Base-by-base conservation (phyloP, 2,888 invertebrate genomes). In the Hermaeophaga mercurialis region DNA sequence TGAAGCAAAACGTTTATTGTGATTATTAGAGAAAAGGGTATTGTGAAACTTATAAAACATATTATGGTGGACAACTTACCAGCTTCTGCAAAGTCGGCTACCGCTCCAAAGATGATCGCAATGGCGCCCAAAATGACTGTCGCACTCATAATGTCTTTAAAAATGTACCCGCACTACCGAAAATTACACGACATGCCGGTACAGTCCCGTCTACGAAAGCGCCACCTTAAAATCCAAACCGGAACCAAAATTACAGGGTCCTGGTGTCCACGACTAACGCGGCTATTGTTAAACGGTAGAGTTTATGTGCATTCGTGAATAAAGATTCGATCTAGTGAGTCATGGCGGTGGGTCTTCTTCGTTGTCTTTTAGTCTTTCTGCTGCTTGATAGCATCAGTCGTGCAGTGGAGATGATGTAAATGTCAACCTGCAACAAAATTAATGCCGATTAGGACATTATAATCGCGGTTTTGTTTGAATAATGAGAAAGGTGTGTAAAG, bases 371-470 rank as follows among this genome's bases (percentile, higher is more conserved):
- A 44, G 34, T 26, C 22, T 24, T 41, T 24, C 41, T 12, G 12
- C 9, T 24, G 22, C 33, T 15, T 44, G 65, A 62, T 63, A 64
- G 43, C 50, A 65, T 64, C 63, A 50, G 52, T 58, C 64, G 24
- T 58, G 56, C 46, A 48, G 63, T 55, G 58, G 55, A 56, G 57
- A 45, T 57, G 54, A 47, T 54, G 38, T 43, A 55, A 56, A 43
- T 56, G 59, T 54, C 57, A 59, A 63, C 58, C 67, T 68, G 66
- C 11, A 67, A 67, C 61, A 59, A 61, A 62, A 63, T 61, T 47
- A 41, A 52, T 46, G 38, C 14, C 49, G 12, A 56, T 38, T 50
- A 28, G 31, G 28, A 12, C 43, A 43, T 24, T 43, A 24, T 43
- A 43, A 43, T 43, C 3, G 15, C 43, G 17, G 8, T 15, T 8